These are phyloP conservation scores for Dreissena rostriformis DNA, from an alignment of 1,140 invertebrate genomes.

Conservation along the genomic window DNA sequence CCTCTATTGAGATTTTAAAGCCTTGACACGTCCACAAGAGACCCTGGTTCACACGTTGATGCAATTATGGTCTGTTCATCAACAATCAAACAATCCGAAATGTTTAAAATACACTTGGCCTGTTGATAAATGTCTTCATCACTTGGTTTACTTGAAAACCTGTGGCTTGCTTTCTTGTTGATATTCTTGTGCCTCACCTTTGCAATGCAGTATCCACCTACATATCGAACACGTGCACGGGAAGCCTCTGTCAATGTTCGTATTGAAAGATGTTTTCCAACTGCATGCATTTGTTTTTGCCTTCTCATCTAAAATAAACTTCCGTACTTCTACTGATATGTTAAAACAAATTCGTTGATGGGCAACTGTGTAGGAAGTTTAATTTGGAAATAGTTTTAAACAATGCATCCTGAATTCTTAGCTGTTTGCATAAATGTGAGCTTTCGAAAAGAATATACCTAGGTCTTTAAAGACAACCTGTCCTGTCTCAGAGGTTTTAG, in stretches of 20 bases:
- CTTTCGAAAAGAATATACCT: background rate
- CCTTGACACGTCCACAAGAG: conserved; percentile 17
- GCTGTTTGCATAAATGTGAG: background rate
- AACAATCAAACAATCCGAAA: conserved; percentile 9
- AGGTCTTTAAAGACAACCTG: conserved; percentile 5
- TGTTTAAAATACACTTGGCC: conserved; percentile 13
- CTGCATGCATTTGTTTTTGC: conserved; percentile 5
- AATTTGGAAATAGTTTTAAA: conserved; percentile 7
- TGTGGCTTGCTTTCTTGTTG: background rate
- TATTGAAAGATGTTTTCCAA: background rate
- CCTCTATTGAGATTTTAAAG: conserved; percentile 30
- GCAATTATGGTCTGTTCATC: conserved; percentile 1
- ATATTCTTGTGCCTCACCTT: conserved; percentile 27
- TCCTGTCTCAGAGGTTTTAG: background rate
- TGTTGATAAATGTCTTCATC: conserved; percentile 12
- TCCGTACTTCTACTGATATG: background rate
- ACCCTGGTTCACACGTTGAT: conserved; percentile 18
- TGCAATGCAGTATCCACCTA: conserved; percentile 29
- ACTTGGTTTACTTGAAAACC: background rate
- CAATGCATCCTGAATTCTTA: conserved; percentile 3
- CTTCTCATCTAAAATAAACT: conserved; percentile 1
- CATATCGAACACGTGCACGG: conserved; percentile 16
- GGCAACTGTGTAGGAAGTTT: background rate
- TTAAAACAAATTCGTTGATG: conserved; percentile 18
- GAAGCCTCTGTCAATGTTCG: conserved; percentile 28